These are phyloP conservation scores for Melitaea cinxia DNA, from an alignment of 1,140 invertebrate genomes.

Conservation along the genomic window DNA sequence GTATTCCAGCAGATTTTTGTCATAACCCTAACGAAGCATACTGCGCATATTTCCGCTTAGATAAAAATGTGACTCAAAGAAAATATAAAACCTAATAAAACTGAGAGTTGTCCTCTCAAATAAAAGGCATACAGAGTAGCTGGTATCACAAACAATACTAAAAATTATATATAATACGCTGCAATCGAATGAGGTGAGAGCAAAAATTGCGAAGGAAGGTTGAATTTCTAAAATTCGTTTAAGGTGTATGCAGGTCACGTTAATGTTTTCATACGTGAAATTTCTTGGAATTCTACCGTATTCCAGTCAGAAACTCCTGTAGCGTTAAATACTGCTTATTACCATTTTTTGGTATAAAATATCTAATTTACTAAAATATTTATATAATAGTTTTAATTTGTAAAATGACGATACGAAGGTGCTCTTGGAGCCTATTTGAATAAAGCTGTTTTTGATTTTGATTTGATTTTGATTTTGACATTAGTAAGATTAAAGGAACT, in stretches of 20 bases:
- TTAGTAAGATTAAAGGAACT: too few species aligned
- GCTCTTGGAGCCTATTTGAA: too few species aligned
- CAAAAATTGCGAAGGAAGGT: background rate
- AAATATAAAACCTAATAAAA: slow-evolving; percentile 10
- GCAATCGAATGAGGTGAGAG: background rate
- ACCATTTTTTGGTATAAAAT: background rate
- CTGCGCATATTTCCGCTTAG: background rate
- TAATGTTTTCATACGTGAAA: slow-evolving; percentile 11
- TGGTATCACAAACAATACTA: slow-evolving; percentile 7
- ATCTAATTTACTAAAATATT: background rate
- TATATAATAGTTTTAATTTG: too few species aligned
- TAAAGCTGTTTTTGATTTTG: too few species aligned
- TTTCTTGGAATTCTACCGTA: background rate
- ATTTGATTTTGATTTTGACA: too few species aligned
- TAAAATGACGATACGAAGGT: too few species aligned
- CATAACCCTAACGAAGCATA: background rate
- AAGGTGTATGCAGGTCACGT: slow-evolving; percentile 8
- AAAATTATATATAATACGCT: slow-evolving; percentile 1
- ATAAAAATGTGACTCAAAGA: background rate
- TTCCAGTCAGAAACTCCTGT: background rate
- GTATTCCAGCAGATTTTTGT: background rate
- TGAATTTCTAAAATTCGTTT: slow-evolving; percentile 9
- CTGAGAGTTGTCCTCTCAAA: background rate
- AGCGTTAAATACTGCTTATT: slow-evolving; percentile 7
- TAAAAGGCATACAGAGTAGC: slow-evolving; percentile 3